Evolutionary conservation across 2,113 vertebrate genomes (phyloP).

Genomic region (Ailuropoda melanoleuca): DNA sequence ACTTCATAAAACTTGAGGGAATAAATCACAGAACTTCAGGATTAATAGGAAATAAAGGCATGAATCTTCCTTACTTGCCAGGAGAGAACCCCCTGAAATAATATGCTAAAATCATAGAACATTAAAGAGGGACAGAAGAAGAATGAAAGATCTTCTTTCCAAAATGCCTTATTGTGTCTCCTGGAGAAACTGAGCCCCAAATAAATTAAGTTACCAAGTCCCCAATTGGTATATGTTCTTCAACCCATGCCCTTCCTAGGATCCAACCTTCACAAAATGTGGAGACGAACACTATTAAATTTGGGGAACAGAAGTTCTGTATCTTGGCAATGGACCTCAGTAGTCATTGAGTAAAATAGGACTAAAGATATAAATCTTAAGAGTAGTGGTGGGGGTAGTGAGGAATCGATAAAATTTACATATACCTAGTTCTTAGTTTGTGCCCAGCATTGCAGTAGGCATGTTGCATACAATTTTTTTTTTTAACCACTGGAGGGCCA

Average conservation of each 20-base stretch:
- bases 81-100: constrained; percentile 53
- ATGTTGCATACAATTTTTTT: not conserved
- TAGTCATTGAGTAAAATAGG: not conserved
- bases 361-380: not conserved
- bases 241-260: not conserved
- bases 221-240: not conserved
- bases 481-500: not conserved
- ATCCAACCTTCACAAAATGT: not conserved
- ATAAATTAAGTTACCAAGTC: not conserved
- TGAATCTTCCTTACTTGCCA: constrained; percentile 58
- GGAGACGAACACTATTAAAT: not conserved
- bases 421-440: not conserved
- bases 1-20: constrained; percentile 73
- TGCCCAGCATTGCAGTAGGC: not conserved
- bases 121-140: not conserved
- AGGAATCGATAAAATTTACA: not conserved
- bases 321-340: not conserved
- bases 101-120: constrained; percentile 27
- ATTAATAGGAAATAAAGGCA: constrained; percentile 62
- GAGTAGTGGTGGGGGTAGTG: fast-evolving
- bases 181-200: not conserved
- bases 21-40: constrained; percentile 74
- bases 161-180: not conserved
- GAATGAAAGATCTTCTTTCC: not conserved
- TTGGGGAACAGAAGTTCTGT: not conserved